Evolutionary conservation across 2,797 vertebrate genomes (phyloP), one percentile per base, ranked within the genome.

Genomic region (Melanotaenia trifasciata): DNA sequence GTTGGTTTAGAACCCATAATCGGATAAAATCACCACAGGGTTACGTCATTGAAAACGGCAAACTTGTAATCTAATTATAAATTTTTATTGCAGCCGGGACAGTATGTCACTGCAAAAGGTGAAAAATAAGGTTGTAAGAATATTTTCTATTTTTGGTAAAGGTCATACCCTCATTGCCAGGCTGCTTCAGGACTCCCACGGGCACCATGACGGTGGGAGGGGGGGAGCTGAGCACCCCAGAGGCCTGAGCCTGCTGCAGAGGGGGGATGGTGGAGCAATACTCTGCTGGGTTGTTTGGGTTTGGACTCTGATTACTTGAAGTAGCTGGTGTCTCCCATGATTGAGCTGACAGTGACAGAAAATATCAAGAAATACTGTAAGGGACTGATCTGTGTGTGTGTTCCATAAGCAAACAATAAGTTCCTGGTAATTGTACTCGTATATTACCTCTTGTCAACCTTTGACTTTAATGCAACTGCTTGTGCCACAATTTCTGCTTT

Each of bases 251-350:
- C 94, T 99, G 98, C 94, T 99, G 98, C 89, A 99, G 95, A 60
- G 97, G 98, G 76, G 98, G 98, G 91, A 99, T 96, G 90, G 97
- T 98, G 94, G 98, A 99, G 96, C 98, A 99, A 96, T 98, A 99
- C 92, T 99, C 97, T 10, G 97, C 95, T 0, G 98, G 97, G 93
- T 99, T 99, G 94, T 99, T 99, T 89, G 98, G 98, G 94, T 99
- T 99, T 72, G 98, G 98, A 86, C 96, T 99, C 89, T 97, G 97
- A 93, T 95, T 96, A 87, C 94, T 96, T 81, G 94, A 91, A 90
- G 94, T 89, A 77, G 94, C 92, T 80, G 94, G 94, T 68, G 94
- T 96, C 93, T 98, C 96, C 95, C 95, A 96, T 47, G 96, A 93
- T 94, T 96, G 97, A 95, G 95, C 98, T 99, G 93, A 74, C 5